Evolutionary conservation across 2,888 invertebrate genomes (phyloP), one percentile per base, ranked within the genome.

Genomic region (Leptinotarsa juncta): DNA sequence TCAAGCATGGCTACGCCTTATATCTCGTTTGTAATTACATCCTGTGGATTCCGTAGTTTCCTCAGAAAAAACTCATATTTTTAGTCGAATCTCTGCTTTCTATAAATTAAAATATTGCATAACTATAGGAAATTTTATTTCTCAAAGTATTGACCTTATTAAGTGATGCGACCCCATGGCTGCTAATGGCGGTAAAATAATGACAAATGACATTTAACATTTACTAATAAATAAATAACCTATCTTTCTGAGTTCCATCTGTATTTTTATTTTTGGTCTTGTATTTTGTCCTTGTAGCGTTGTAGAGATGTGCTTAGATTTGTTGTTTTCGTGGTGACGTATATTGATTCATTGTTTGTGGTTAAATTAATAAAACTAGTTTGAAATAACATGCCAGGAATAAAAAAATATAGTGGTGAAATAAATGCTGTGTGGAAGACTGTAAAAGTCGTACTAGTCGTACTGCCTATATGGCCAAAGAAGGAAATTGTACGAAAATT

Each of bases 351-450:
- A 50, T 50, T 55, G 20, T 55, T 18, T 55, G 55, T 55, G 55
- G 55, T 55, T 55, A 7, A 55, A 10, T 55, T 55, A 3, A 55
- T 55, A 12, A 55, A 55, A 20, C 55, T 18, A 16, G 55, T 55
- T 55, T 55, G 55, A 7, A 55, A 55, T 55, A 55, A 55, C 55
- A 55, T 55, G 55, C 55, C 55, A 55, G 20, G 55, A 55, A 55
- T 55, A 20, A 55, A 55, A 55, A 55, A 18, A 55, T 55, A 55
- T 55, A 55, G 55, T 55, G 55, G 55, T 55, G 55, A 1, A 55
- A 18, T 55, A 18, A 55, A 55, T 55, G 10, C 20, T 55, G 50
- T 50, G 50, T 50, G 50, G 50, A 50, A 50, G 50, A 50, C 50
- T 15, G 50, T 14, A 50, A 20, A 55, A 20, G 55, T 55, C 55